phyloP scores from a whole-genome alignment of 1,140 invertebrate species.

The Magallana angulata region DNA sequence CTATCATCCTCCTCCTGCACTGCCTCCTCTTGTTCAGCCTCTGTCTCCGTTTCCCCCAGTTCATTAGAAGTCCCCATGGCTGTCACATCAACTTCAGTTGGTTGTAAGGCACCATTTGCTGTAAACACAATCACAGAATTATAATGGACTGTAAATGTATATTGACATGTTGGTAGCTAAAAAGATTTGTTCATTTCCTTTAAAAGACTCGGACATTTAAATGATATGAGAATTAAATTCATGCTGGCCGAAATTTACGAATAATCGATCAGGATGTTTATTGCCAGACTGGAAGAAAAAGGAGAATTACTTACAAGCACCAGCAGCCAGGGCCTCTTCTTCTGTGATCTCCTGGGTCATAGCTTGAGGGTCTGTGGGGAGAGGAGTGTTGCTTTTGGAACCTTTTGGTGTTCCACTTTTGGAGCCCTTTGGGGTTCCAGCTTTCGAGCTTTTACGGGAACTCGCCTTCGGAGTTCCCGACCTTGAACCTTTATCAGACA shows the following conservation, averaged over 20 bases:
- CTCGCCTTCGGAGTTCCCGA: slow-evolving; percentile 53
- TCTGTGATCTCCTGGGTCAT: slow-evolving; percentile 47
- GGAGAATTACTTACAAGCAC: slow-evolving; percentile 45
- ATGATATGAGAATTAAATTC: no score
- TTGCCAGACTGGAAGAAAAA: no score
- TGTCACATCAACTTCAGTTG: slow-evolving; percentile 53
- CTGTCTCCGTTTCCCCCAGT: slow-evolving; percentile 44
- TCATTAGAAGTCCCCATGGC: slow-evolving; percentile 45
- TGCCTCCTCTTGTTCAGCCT: slow-evolving; percentile 50
- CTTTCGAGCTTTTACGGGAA: slow-evolving; percentile 60
- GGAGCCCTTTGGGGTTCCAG: slow-evolving; percentile 65
- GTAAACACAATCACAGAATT: background rate
- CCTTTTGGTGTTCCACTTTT: slow-evolving; percentile 66
- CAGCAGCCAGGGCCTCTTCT: slow-evolving; percentile 46
- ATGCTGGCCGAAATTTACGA: no score
- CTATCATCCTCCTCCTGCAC: slow-evolving; percentile 43
- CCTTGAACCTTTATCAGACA: slow-evolving; percentile 64
- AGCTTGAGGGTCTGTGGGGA: slow-evolving; percentile 53
- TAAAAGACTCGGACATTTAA: no score
- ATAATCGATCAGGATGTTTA: no score
- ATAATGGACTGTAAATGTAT: no score
- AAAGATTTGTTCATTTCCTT: no score
- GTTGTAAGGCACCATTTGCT: slow-evolving; percentile 57
- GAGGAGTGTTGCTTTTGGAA: slow-evolving; percentile 70
- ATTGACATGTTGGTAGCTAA: no score